Percentiles rank a stretch among this genome's conserved stretches.
Evolutionary conservation across 2,797 vertebrate species (phyloP).

Genomic region (Manis pentadactyla): DNA sequence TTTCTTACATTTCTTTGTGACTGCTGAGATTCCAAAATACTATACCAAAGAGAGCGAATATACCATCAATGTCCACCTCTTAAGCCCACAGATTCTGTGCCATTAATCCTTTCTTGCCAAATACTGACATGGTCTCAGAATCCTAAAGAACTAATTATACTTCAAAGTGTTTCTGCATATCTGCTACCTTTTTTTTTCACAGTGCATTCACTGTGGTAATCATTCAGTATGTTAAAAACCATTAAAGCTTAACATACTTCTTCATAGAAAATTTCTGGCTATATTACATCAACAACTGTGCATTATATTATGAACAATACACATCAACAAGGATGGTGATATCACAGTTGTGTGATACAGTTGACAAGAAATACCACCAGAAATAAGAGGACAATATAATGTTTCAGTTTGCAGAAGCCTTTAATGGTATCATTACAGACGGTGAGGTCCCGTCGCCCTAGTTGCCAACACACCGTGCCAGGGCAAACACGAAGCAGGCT

Average conservation of each 20-base stretch:
- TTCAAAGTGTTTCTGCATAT: not conserved
- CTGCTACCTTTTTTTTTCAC: not conserved
- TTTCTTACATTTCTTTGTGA: not conserved
- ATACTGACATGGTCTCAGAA: not conserved
- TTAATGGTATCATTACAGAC: not conserved
- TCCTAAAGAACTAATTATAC: slow-evolving; percentile 38
- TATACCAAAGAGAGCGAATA: not conserved
- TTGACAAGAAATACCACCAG: slow-evolving; percentile 33
- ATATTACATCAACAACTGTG: slow-evolving; percentile 18
- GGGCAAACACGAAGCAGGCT: slow-evolving; percentile 26
- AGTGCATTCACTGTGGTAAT: slow-evolving; percentile 19
- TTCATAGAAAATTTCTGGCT: slow-evolving; percentile 59
- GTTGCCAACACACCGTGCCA: slow-evolving; percentile 13
- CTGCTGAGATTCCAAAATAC: slow-evolving; percentile 42
- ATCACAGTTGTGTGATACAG: not conserved
- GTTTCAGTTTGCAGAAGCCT: slow-evolving; percentile 21
- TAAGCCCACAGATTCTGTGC: not conserved
- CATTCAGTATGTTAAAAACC: slow-evolving; percentile 47
- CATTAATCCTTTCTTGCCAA: slow-evolving; percentile 13
- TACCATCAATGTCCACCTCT: not conserved
- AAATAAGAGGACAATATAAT: slow-evolving; percentile 40
- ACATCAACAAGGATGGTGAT: not conserved
- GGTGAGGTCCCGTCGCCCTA: slow-evolving; percentile 12
- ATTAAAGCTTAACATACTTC: slow-evolving; percentile 22
- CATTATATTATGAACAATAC: slow-evolving; percentile 22